Conservation (phyloP, 2,113 vertebrate genomes). For the Chlorodrepanis virens region DNA sequence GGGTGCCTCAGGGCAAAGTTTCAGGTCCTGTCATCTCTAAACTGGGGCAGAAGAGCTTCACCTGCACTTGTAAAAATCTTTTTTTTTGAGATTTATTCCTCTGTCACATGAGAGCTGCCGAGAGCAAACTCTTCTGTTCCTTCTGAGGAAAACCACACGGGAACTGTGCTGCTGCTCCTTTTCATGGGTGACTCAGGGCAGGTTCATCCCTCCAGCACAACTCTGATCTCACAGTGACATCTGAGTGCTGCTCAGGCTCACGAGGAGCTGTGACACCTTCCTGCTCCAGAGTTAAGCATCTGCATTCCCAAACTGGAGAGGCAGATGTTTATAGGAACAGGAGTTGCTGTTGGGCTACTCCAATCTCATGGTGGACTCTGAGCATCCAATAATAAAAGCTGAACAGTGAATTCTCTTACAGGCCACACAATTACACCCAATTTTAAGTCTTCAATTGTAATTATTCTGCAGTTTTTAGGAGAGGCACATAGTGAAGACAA, state of each 20-base stretch:
- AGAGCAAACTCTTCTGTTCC: not conserved
- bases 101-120: not conserved
- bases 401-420: not conserved
- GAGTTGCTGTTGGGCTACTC: not conserved
- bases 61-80: not conserved
- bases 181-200: not conserved
- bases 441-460: not conserved
- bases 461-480: not conserved
- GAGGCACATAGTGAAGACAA: rapidly evolving
- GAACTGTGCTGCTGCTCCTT: not conserved
- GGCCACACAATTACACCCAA: not conserved
- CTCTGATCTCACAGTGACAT: not conserved
- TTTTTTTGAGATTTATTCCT: not conserved
- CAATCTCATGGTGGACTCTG: not conserved
- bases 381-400: not conserved
- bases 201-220: not conserved
- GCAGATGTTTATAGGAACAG: not conserved
- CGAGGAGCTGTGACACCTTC: not conserved
- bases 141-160: not conserved
- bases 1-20: not conserved
- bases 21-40: not conserved
- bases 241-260: not conserved
- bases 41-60: not conserved
- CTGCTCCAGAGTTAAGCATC: not conserved
- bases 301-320: not conserved